A percentile compares a stretch with the other conserved stretches of the same genome.
Conservation (phyloP, 2,888 invertebrate species). For the Chloroclysta siterata region DNA sequence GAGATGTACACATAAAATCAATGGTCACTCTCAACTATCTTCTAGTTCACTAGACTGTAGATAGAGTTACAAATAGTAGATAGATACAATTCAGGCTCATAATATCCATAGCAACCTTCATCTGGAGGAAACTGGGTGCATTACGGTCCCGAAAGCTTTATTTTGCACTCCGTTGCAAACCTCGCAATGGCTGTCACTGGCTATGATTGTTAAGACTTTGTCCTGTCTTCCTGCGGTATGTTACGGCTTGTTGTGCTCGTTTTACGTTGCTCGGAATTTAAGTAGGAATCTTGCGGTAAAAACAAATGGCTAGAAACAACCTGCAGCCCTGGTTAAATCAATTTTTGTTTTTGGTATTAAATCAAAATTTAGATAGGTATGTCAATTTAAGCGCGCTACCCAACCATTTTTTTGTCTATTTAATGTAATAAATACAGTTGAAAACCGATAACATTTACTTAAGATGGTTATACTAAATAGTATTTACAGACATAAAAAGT, state of each 20-base stretch:
- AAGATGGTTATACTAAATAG: too few species aligned
- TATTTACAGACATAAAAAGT: too few species aligned
- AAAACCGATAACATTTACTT: too few species aligned
- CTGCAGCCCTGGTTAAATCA: too few species aligned
- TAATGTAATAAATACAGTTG: too few species aligned
- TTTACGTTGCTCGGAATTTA: constrained; percentile 14
- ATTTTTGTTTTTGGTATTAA: too few species aligned
- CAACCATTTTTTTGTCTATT: too few species aligned
- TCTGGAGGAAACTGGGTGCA: constrained; percentile 37
- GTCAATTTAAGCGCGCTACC: too few species aligned
- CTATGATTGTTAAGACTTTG: constrained; percentile 47
- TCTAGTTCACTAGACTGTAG: not conserved
- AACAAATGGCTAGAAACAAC: not conserved
- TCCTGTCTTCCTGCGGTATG: constrained; percentile 28
- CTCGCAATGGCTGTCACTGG: constrained; percentile 47
- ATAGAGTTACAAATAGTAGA: not conserved
- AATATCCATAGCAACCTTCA: constrained; percentile 1
- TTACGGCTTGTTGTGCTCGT: constrained; percentile 23
- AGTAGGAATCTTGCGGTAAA: constrained; percentile 6
- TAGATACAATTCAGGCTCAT: not conserved
- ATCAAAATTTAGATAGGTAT: too few species aligned
- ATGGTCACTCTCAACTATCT: not conserved
- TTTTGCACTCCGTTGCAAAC: constrained; percentile 48
- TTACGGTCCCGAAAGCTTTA: constrained; percentile 55
- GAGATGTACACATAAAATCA: too few species aligned